Percentiles rank a stretch among this genome's conserved stretches.
These are phyloP conservation scores for Microctenopoma steveboyesi DNA, from an alignment of 2,797 vertebrate genomes.

Conservation along the genomic window DNA sequence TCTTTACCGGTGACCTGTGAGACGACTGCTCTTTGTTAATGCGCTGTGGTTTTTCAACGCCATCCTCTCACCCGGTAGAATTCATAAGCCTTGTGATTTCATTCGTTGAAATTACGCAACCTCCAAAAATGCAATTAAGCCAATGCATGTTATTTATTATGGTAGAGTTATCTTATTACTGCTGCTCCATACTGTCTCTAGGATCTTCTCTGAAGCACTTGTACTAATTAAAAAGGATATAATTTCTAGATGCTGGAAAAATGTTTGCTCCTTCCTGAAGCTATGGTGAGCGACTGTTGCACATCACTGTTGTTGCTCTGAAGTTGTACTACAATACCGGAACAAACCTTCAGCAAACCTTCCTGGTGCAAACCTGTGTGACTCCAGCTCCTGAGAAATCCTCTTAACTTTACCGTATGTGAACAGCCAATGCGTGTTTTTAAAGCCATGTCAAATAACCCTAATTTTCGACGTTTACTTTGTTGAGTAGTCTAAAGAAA, in stretches of 20 bases:
- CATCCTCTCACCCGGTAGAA: slow-evolving; percentile 37
- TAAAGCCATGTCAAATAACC: slow-evolving; percentile 14
- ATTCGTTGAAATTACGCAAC: slow-evolving; percentile 60
- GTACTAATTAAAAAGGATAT: slow-evolving; percentile 67
- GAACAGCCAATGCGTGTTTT: slow-evolving; percentile 15
- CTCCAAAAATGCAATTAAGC: slow-evolving; percentile 69
- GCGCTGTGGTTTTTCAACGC: slow-evolving; percentile 47
- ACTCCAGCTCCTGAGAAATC: slow-evolving; percentile 31
- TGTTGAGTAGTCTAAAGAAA: slow-evolving; percentile 3
- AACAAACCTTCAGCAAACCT: slow-evolving; percentile 25
- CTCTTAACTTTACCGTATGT: slow-evolving; percentile 17
- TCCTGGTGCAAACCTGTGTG: background rate
- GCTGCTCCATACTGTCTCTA: slow-evolving; percentile 36
- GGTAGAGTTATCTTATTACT: slow-evolving; percentile 55
- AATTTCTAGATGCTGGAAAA: slow-evolving; percentile 46
- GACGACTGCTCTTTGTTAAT: slow-evolving; percentile 56
- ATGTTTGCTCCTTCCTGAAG: slow-evolving; percentile 55
- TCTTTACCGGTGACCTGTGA: slow-evolving; percentile 70
- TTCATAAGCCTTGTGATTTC: slow-evolving; percentile 53
- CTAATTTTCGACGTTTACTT: slow-evolving; percentile 26
- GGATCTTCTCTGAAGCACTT: slow-evolving; percentile 48
- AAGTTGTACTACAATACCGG: slow-evolving; percentile 8
- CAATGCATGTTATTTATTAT: slow-evolving; percentile 67
- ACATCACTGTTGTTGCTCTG: slow-evolving; percentile 40
- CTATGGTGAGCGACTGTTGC: slow-evolving; percentile 33